Evolutionary conservation across 2,888 invertebrate genomes (phyloP), one percentile per base, ranked within the genome.

Genomic region (Agrotis ipsilon): DNA sequence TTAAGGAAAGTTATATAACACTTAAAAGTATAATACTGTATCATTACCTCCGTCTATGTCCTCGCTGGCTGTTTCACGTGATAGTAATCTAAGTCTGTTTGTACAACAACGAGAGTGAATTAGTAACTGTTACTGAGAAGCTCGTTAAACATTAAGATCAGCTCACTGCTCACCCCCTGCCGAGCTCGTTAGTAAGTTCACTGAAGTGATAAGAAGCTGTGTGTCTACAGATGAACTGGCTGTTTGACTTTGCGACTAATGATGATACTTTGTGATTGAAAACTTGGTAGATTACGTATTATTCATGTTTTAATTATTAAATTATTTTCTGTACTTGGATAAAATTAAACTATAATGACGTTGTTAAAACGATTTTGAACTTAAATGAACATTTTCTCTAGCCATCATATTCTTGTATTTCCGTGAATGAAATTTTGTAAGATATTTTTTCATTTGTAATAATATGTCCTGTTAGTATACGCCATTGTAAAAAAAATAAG

Each of bases 91-190:
- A 43, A 27, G 39, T 43, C 49, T 27, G 24, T 18, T 24, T 49
- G 24, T 18, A 21, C 21, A 16, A 6, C 32, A 39, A 19, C 21
- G 14, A 18, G 19, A 21, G 16, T 27, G 7, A 3, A 62, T 21
- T 32, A 21, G 16, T 18, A 18, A 63, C 46, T 24, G 39, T 11
- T 19, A 2, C n/a, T 19, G 66, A 39, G 24, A n/a, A 67, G n/a
- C 39, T 67, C 39, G 19, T 19, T 64, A 27, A 18, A 59, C 14
- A 39, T 60, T 19, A n/a, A 43, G 24, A 63, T 63, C 19, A 60
- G 16, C 14, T 39, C 7, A 9, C n/a, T 59, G 21, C 59, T 39
- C n/a, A 21, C 3, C 0, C 21, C 9, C 39, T 6, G 14, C 6
- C 13, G 2, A 68, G 14, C 11, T 51, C 11, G 18, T 60, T 58